These are phyloP conservation scores for Myanophis thanlyinensis DNA, from an alignment of 2,113 vertebrate species.

Conservation along the genomic window DNA sequence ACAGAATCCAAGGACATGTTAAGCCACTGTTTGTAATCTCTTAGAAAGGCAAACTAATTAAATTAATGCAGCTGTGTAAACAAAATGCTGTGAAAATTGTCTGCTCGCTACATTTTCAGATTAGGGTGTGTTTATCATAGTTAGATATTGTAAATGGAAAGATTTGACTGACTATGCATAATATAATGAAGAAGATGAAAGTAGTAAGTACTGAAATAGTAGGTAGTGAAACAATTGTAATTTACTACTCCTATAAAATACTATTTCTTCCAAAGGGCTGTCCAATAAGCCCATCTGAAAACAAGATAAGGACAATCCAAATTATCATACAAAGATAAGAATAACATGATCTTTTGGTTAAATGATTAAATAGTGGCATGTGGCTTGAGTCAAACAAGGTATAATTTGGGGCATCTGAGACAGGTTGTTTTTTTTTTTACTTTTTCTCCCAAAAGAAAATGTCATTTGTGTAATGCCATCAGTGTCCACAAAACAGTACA, in stretches of 20 bases:
- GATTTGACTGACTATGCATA: constrained; percentile 34
- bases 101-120: neutral
- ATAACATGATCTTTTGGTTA: neutral
- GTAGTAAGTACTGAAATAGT: constrained; percentile 19
- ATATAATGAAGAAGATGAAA: constrained; percentile 40
- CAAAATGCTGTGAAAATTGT: neutral
- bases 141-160: constrained; percentile 28
- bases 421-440: neutral
- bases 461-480: neutral
- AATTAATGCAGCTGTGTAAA: constrained; percentile 45
- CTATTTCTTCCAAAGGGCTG: neutral
- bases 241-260: neutral
- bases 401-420: neutral
- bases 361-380: neutral
- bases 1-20: neutral
- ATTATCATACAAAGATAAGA: neutral
- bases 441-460: neutral
- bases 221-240: constrained; percentile 29
- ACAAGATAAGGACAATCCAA: neutral
- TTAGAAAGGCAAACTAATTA: constrained; percentile 54
- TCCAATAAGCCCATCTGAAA: neutral
- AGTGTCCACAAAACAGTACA: neutral
- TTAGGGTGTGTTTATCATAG: constrained; percentile 40
- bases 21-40: constrained; percentile 13
- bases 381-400: neutral